Evolutionary conservation across 2,113 vertebrate species (phyloP).

Genomic region (Melanostigma gelatinosum): DNA sequence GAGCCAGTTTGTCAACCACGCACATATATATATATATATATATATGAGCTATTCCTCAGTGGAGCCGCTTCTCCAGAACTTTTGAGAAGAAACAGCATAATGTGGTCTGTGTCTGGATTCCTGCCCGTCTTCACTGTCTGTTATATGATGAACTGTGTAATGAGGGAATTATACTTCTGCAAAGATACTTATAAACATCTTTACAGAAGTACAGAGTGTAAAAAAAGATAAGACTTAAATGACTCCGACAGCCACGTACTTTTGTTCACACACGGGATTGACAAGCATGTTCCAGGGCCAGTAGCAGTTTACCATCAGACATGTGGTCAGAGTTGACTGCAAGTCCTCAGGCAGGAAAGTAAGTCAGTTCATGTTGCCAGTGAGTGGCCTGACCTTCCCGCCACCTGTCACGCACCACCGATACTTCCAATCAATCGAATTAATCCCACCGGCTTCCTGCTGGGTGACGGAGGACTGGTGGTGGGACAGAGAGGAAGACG

Average conservation of each 20-base stretch:
- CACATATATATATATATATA: conserved; percentile 1
- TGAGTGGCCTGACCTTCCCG: conserved; percentile 48
- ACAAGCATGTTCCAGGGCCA: background rate
- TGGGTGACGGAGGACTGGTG: background rate
- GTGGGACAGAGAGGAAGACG: background rate
- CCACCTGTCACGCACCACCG: conserved; percentile 45
- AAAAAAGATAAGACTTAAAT: background rate
- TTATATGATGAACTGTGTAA: background rate
- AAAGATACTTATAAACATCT: background rate
- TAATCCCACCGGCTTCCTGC: conserved; percentile 48
- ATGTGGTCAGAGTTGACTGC: conserved; percentile 4
- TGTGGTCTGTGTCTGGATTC: background rate
- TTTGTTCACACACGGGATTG: background rate
- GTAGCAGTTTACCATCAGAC: background rate
- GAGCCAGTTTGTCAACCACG: background rate
- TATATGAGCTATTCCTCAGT: background rate
- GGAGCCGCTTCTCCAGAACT: background rate
- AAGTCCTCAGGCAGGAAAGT: conserved; percentile 33
- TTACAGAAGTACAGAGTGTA: background rate
- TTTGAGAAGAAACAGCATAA: background rate
- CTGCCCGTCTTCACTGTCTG: background rate
- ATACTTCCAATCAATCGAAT: conserved; percentile 61
- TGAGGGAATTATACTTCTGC: background rate
- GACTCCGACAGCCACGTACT: background rate
- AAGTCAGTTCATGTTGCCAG: conserved; percentile 54